These are phyloP conservation scores for Coracias cyanogaster DNA, from an alignment of 2,797 vertebrate species.

Conservation along the genomic window DNA sequence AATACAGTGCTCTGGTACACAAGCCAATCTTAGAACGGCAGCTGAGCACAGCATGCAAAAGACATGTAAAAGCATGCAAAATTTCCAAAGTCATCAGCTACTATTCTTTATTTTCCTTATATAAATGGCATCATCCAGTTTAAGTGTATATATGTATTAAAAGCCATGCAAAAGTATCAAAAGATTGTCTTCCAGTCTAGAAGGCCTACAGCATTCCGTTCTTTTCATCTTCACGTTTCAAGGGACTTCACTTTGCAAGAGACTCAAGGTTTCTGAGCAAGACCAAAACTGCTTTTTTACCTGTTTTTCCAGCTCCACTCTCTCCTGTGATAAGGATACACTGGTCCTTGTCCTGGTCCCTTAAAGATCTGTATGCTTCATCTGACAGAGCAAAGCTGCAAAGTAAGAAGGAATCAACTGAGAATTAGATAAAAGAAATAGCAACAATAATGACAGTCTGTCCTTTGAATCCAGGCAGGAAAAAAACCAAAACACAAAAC, in stretches of 20 bases:
- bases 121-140: not conserved
- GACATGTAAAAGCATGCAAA: not conserved
- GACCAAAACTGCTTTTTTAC: conserved; percentile 70
- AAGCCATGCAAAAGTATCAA: not conserved
- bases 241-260: not conserved
- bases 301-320: conserved; percentile 98
- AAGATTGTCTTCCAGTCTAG: not conserved
- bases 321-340: conserved; percentile 99
- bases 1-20: not conserved
- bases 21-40: not conserved
- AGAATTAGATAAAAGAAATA: not conserved
- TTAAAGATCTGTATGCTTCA: conserved; percentile 95
- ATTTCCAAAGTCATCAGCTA: not conserved
- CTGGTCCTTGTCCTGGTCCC: conserved; percentile 98
- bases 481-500: too few relatives aligned
- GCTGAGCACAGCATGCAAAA: not conserved
- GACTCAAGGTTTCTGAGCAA: not conserved
- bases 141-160: not conserved
- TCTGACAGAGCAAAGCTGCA: conserved; percentile 95
- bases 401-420: not conserved
- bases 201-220: not conserved
- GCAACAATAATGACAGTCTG: not conserved
- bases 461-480: not conserved
- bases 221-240: fast-evolving
- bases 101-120: not conserved